phyloP scores from a whole-genome alignment of 2,113 vertebrate species.

The Rhinoderma darwinii region DNA sequence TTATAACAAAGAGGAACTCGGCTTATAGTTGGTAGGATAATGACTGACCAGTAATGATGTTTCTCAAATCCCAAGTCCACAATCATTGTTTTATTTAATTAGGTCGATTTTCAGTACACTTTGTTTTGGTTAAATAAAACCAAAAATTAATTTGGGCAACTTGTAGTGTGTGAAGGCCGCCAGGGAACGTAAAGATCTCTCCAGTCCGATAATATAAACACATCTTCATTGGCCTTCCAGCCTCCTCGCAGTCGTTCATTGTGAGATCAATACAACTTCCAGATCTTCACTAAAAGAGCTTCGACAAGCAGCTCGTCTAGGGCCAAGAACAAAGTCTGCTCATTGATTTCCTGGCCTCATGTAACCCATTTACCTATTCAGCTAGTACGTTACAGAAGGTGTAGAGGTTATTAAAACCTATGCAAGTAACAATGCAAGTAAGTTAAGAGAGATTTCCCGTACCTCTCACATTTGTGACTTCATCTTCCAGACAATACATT shows the following conservation, averaged over 20 bases:
- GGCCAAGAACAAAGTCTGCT: conserved; percentile 77
- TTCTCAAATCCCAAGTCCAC: conserved; percentile 40
- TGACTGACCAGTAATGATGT: background rate
- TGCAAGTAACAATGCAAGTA: conserved; percentile 80
- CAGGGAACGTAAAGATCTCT: conserved; percentile 68
- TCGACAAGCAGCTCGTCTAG: conserved; percentile 79
- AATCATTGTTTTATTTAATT: conserved; percentile 78
- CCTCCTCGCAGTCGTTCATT: conserved; percentile 78
- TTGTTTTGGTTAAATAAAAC: conserved; percentile 79
- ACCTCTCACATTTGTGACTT: conserved; percentile 13
- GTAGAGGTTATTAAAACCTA: conserved; percentile 76
- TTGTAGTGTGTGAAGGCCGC: conserved; percentile 70
- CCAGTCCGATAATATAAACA: conserved; percentile 73
- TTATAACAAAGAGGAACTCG: background rate
- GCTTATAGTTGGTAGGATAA: background rate
- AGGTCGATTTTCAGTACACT: conserved; percentile 72
- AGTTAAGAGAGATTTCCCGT: conserved; percentile 71
- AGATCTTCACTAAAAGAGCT: conserved; percentile 81
- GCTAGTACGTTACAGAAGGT: conserved; percentile 79
- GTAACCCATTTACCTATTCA: conserved; percentile 86
- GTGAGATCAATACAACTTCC: conserved; percentile 81
- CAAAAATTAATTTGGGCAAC: conserved; percentile 78
- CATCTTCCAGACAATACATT: background rate
- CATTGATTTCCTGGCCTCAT: conserved; percentile 86
- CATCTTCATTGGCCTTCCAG: conserved; percentile 76